Conservation (phyloP, 2,113 vertebrate genomes). For the Scytalopus superciliaris region DNA sequence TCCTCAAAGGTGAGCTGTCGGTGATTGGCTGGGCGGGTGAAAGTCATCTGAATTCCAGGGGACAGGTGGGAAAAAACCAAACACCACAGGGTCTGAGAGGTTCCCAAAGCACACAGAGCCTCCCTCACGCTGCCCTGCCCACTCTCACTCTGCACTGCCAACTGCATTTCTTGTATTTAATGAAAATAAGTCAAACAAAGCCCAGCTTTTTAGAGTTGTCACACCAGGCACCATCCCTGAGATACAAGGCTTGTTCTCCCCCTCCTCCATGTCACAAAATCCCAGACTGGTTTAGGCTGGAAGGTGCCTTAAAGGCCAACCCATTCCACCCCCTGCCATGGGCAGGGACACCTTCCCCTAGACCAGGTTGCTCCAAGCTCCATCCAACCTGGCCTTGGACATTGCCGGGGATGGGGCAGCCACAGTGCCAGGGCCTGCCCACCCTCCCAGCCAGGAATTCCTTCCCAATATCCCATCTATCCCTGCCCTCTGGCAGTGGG, state of each 20-base stretch:
- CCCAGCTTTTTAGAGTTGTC: not conserved
- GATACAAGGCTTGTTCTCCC: not conserved
- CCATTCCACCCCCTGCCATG: not conserved
- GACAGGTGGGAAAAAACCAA: too few species aligned
- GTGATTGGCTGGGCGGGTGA: constrained; percentile 95
- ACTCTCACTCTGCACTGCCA: not conserved
- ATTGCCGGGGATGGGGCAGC: not conserved
- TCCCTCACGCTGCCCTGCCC: not conserved
- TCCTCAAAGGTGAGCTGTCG: constrained; percentile 95
- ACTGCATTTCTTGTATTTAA: not conserved
- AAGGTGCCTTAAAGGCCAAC: not conserved
- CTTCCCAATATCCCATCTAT: not conserved
- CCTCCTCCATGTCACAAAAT: not conserved
- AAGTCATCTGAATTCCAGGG: constrained; percentile 88
- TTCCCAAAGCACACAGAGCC: not conserved
- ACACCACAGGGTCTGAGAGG: too few species aligned
- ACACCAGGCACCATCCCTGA: not conserved
- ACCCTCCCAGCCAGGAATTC: not conserved
- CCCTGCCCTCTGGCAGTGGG: not conserved
- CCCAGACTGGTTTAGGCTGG: not conserved
- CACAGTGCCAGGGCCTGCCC: not conserved
- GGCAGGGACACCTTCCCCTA: not conserved
- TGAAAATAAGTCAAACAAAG: not conserved
- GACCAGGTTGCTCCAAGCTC: not conserved
- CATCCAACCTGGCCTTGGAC: accelerated